phyloP scores from a whole-genome alignment of 37 sponge, comb jelly and placozoan genomes.

The Agelas oroides region DNA sequence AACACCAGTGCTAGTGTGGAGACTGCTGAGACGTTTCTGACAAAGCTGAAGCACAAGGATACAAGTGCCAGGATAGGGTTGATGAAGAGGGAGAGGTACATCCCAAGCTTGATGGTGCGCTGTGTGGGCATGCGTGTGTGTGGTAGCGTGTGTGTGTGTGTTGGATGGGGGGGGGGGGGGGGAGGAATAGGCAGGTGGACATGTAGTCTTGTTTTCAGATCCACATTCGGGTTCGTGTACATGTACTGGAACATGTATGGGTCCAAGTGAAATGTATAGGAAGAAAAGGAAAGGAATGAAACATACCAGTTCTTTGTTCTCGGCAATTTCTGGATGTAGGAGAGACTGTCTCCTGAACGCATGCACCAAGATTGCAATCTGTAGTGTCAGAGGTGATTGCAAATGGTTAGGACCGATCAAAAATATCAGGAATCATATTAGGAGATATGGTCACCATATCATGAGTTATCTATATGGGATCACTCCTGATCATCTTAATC shows the following conservation, averaged over 20 bases:
- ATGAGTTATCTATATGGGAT: too few species aligned
- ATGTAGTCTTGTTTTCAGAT: too few species aligned
- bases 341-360: constrained; percentile 42
- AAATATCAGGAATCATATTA: too few species aligned
- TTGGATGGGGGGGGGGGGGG: neutral
- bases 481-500: too few species aligned
- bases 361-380: constrained; percentile 49
- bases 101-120: constrained; percentile 29
- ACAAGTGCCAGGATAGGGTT: constrained; percentile 45
- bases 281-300: too few species aligned
- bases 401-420: too few species aligned
- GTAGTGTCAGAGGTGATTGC: too few species aligned
- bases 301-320: constrained; percentile 32
- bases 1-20: neutral
- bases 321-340: constrained; percentile 57
- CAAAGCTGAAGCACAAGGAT: constrained; percentile 42
- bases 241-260: too few species aligned
- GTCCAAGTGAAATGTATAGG: too few species aligned
- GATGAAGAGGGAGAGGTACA: constrained; percentile 37
- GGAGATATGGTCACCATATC: too few species aligned
- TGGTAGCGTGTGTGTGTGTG: neutral
- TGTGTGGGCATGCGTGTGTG: neutral
- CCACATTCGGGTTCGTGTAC: too few species aligned
- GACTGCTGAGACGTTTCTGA: neutral
- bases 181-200: too few species aligned